Base-by-base conservation (phyloP, 2,888 invertebrate genomes). In the Hyalella azteca region DNA sequence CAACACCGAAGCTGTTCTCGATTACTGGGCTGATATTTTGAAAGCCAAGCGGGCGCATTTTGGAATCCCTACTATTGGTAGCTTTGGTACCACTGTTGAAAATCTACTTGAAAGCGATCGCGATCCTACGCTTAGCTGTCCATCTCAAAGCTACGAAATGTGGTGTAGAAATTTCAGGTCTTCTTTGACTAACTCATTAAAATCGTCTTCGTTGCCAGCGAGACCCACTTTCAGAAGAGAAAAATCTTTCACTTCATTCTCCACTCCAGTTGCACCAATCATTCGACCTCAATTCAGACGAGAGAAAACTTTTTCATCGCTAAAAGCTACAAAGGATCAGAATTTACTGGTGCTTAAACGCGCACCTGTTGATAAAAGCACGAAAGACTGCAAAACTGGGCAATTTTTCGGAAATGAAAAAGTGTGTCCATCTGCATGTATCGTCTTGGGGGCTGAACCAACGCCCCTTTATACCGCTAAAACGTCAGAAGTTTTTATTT, bases 1-100 rank as follows among this genome's bases (percentile, higher is more conserved):
- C 15, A 41, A 76, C 76, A 80, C 76, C 29, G 54, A 78, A 26
- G 76, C 80, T 32, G 78, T 82, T 4, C 40, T 82, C 1, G 66
- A 82, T 49, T 82, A 82, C 15, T 82, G 81, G 81, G 60, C 81
- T 41, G 76, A 48, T 2, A 32, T 80, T 2, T 76, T 78, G 32
- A 81, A 79, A 73, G 77, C 54, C 4, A n/a, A 29, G 29, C 78
- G 32, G 26, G 59, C 59, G 15, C 48, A 45, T 13, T 40, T 32
- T 22, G 49, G 60, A 15, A 36, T 66, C 5, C 66, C 66, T 66
- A 15, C 66, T 19, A 19, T 66, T 19, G 36, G 29, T 29, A 36
- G 36, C 19, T 66, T 66, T 19, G 19, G 36, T 22, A 36, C 36
- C 7, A 36, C 66, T 36, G 36, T 36, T 36, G 66, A 66, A 15